These are phyloP conservation scores for Drosophila miranda DNA, from an alignment of 1,140 invertebrate species.

Conservation along the genomic window DNA sequence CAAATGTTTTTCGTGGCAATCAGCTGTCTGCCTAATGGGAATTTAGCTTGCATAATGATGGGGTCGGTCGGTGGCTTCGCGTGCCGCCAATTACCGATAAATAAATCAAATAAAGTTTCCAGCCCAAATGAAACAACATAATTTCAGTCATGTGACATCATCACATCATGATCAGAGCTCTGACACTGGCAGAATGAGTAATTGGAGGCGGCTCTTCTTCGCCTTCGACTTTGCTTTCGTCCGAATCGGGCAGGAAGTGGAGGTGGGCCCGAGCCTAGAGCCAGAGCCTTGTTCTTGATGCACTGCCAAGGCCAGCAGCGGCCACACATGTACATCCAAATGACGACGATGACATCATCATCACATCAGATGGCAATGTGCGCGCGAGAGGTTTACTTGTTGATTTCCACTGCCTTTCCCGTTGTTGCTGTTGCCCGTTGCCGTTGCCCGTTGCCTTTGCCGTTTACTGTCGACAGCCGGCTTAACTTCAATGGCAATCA, in stretches of 20 bases:
- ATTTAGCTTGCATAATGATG: conserved; percentile 13
- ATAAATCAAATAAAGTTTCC: conserved; percentile 61
- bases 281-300: conserved; percentile 22
- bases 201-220: too few relatives aligned
- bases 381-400: conserved; percentile 52
- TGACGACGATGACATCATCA: conserved; percentile 39
- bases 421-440: conserved; percentile 21
- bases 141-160: conserved; percentile 74
- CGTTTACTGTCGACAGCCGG: conserved; percentile 43
- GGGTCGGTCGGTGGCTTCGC: conserved; percentile 35
- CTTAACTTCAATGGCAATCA: conserved; percentile 47
- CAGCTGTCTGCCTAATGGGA: conserved; percentile 15
- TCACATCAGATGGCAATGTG: conserved; percentile 28
- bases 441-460: conserved; percentile 12
- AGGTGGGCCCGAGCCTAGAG: background rate
- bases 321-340: conserved; percentile 6
- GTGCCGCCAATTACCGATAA: conserved; percentile 63
- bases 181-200: too few relatives aligned
- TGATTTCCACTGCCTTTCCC: conserved; percentile 48
- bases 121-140: conserved; percentile 19
- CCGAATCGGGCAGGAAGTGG: background rate
- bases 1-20: conserved; percentile 14
- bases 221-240: too few relatives aligned
- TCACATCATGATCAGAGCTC: conserved; percentile 52
- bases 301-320: conserved; percentile 33